A percentile compares a stretch with the other conserved stretches of the same genome.
Evolutionary conservation across 2,113 vertebrate species (phyloP).

Genomic region (Callionymus lyra): DNA sequence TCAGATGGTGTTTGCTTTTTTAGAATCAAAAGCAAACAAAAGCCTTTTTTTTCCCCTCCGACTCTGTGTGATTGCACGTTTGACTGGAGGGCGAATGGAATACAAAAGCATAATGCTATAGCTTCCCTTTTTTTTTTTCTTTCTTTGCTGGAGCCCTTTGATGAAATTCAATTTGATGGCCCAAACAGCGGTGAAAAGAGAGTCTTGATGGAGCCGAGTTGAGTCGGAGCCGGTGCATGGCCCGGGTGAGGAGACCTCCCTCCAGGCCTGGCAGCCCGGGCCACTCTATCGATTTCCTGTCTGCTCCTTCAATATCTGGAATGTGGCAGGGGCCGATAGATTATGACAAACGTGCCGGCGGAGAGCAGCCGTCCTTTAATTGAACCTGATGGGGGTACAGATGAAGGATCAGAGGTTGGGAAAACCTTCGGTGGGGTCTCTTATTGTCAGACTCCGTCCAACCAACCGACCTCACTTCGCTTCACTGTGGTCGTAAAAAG

Average conservation of each 20-base stretch:
- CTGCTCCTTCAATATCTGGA: constrained; percentile 70
- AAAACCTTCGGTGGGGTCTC: constrained; percentile 58
- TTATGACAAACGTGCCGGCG: constrained; percentile 69
- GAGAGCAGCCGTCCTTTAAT: constrained; percentile 64
- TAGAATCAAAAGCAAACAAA: constrained; percentile 46
- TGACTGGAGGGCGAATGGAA: constrained; percentile 43
- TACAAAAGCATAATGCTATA: constrained; percentile 41
- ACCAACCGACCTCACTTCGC: constrained; percentile 25
- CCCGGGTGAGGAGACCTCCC: constrained; percentile 62
- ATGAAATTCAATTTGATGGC: constrained; percentile 62
- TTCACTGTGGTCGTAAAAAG: constrained; percentile 41
- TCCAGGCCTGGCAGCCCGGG: constrained; percentile 63
- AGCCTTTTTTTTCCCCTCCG: constrained; percentile 34
- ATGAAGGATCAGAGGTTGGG: constrained; percentile 59
- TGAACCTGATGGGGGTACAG: constrained; percentile 70
- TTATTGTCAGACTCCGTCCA: constrained; percentile 35
- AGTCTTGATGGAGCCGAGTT: constrained; percentile 52
- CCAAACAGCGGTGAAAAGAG: constrained; percentile 48
- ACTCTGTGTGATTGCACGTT: constrained; percentile 43
- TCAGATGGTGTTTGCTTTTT: constrained; percentile 40
- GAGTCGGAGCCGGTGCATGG: constrained; percentile 39
- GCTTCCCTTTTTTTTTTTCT: constrained; percentile 40
- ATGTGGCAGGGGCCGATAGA: constrained; percentile 62
- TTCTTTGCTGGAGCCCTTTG: constrained; percentile 36
- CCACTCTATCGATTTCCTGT: constrained; percentile 72